phyloP scores from a whole-genome alignment of 2,113 vertebrate species.

The Uropsilus gracilis region DNA sequence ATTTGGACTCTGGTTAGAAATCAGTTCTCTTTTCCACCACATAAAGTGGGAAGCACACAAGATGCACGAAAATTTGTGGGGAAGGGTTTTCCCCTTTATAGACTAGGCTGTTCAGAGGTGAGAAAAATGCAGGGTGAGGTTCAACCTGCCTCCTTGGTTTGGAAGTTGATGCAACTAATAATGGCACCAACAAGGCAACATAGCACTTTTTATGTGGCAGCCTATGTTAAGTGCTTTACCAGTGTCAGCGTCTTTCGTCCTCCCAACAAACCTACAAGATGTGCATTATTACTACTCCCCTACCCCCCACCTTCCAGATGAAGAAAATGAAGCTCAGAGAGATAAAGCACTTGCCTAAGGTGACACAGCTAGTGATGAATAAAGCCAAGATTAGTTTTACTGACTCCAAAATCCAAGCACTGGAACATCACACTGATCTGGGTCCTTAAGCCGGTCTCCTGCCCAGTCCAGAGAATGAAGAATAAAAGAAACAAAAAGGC shows the following conservation, averaged over 20 bases:
- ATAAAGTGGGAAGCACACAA: background rate
- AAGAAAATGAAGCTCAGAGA: slow-evolving; percentile 10
- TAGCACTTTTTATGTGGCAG: background rate
- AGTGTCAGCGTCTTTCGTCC: background rate
- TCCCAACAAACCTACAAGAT: background rate
- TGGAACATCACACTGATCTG: background rate
- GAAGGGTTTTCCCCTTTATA: background rate
- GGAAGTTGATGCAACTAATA: background rate
- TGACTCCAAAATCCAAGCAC: background rate
- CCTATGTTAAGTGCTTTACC: background rate
- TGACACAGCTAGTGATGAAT: background rate
- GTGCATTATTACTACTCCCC: background rate
- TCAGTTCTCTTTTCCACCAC: background rate
- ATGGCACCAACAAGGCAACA: background rate
- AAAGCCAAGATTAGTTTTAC: background rate
- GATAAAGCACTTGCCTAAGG: background rate
- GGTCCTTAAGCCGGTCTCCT: background rate
- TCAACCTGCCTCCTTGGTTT: background rate
- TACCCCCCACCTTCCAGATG: background rate
- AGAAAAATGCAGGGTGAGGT: background rate
- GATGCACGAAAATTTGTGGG: background rate
- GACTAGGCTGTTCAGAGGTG: background rate
- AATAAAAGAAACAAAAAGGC: background rate
- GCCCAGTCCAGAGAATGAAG: background rate
- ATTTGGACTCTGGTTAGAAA: background rate